Conservation (phyloP, 2,888 invertebrate genomes). For the Nemotelus nigrinus region DNA sequence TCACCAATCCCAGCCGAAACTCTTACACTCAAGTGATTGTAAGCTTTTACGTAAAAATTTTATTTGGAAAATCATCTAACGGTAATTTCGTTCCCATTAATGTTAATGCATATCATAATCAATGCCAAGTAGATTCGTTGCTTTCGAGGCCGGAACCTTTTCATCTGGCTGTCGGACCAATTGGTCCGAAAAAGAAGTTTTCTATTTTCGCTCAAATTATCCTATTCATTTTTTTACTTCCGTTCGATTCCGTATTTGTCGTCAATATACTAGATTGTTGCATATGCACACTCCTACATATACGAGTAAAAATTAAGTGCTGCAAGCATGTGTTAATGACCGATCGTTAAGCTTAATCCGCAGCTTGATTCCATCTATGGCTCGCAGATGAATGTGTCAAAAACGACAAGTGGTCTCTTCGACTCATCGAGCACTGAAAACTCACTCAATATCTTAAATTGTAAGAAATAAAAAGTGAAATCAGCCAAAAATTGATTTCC, state of each 20-base stretch:
- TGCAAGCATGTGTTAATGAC: too few relatives aligned
- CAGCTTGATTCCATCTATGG: too few relatives aligned
- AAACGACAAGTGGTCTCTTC: too few relatives aligned
- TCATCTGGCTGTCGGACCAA: too few relatives aligned
- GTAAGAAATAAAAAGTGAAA: slow-evolving; percentile 29
- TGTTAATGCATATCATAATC: slow-evolving; percentile 31
- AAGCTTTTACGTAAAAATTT: not conserved
- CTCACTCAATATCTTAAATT: too few relatives aligned
- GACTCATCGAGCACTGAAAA: too few relatives aligned
- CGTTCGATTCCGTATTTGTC: not conserved
- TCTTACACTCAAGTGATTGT: not conserved
- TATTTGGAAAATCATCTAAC: slow-evolving; percentile 38
- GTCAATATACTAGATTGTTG: not conserved
- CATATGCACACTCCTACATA: too few relatives aligned
- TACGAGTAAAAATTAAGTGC: too few relatives aligned
- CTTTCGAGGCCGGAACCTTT: not conserved
- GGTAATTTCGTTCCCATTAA: slow-evolving; percentile 23
- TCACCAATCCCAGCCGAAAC: slow-evolving; percentile 6
- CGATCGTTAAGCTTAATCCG: too few relatives aligned
- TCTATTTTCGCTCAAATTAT: too few relatives aligned
- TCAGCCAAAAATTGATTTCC: slow-evolving; percentile 9
- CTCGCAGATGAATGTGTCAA: too few relatives aligned
- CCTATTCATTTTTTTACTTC: not conserved
- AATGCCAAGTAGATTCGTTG: not conserved
- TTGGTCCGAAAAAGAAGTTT: too few relatives aligned